A percentile compares a stretch with the other conserved stretches of the same genome.
Conservation (phyloP, 2,113 vertebrate genomes). For the Emydocephalus ijimae region DNA sequence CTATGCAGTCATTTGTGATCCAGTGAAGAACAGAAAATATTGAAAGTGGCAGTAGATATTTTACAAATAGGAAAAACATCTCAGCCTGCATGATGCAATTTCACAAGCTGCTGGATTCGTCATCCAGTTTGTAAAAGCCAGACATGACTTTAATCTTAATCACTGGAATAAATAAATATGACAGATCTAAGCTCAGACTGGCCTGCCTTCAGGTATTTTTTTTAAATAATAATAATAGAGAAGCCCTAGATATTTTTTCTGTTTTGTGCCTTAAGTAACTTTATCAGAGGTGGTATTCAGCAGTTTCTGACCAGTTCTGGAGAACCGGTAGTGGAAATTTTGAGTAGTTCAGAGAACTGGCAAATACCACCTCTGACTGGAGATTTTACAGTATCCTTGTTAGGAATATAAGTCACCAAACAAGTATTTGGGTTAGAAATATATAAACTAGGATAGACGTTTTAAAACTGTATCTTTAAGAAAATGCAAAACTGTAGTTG, state of each 20-base stretch:
- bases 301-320: too few species aligned
- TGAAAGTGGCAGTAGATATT: background rate
- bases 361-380: too few species aligned
- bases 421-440: too few species aligned
- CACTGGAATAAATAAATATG: background rate
- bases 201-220: background rate
- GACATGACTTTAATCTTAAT: conserved; percentile 14
- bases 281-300: too few species aligned
- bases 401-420: too few species aligned
- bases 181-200: background rate
- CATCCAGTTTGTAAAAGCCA: conserved; percentile 48
- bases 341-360: too few species aligned
- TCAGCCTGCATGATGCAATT: conserved; percentile 18
- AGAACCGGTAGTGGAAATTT: too few species aligned
- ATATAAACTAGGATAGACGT: too few species aligned
- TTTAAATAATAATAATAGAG: background rate
- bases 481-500: too few species aligned
- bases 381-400: too few species aligned
- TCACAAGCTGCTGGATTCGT: conserved; percentile 39
- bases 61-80: conserved; percentile 39
- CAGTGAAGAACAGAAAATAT: conserved; percentile 8
- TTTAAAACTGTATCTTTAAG: too few species aligned
- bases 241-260: background rate
- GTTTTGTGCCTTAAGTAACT: background rate
- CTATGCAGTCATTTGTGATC: conserved; percentile 52